Conservation (phyloP, 1,140 invertebrate species). For the Zaprionus kolodkinae region DNA sequence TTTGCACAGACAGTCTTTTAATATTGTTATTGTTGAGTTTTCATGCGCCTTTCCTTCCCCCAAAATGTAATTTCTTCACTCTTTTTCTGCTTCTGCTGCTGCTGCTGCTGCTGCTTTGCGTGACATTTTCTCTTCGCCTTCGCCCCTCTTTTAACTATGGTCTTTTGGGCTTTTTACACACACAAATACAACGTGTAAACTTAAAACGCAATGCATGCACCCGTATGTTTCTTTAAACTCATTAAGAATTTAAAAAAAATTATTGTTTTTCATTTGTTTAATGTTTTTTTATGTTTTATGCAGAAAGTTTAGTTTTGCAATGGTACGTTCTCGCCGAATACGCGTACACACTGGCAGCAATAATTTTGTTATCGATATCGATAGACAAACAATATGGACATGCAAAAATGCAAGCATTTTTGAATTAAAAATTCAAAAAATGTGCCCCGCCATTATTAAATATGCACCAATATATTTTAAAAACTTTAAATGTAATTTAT, state of each 20-base stretch:
- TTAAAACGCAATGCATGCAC: conserved; percentile 36
- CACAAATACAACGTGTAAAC: conserved; percentile 36
- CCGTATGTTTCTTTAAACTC: conserved; percentile 20
- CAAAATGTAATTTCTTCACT: conserved; percentile 75
- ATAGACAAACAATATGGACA: conserved; percentile 26
- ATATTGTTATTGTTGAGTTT: conserved; percentile 58
- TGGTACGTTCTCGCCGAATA: conserved; percentile 66
- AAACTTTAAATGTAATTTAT: conserved; percentile 6
- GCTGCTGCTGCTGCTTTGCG: conserved; percentile 77
- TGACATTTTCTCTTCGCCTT: conserved; percentile 78
- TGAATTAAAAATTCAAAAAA: conserved; percentile 49
- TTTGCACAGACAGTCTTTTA: conserved; percentile 33
- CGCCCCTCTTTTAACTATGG: conserved; percentile 59
- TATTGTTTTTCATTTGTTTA: conserved; percentile 75
- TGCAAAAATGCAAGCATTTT: conserved; percentile 34
- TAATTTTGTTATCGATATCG: conserved; percentile 46
- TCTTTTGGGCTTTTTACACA: conserved; percentile 58
- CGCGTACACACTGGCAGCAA: conserved; percentile 55
- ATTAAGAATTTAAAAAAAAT: conserved; percentile 37
- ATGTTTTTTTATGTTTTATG: conserved; percentile 66
- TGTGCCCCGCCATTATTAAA: neutral
- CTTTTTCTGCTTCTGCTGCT: conserved; percentile 70
- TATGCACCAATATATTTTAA: neutral
- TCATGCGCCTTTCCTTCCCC: conserved; percentile 54
- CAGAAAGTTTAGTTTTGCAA: conserved; percentile 68